Evolutionary conservation across 1,140 invertebrate species (phyloP), one percentile per base, ranked within the genome.

Genomic region (Lysiphlebus fabarum): DNA sequence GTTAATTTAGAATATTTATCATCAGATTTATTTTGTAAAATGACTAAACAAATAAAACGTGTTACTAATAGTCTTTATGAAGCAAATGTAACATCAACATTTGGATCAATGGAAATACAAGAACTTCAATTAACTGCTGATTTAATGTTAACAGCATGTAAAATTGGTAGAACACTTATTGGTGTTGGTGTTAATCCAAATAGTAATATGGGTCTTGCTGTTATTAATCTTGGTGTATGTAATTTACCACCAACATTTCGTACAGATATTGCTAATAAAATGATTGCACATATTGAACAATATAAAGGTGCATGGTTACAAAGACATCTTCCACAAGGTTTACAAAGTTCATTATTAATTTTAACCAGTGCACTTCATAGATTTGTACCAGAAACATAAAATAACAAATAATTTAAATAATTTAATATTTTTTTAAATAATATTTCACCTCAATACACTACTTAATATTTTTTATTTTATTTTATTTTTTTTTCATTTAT

Each of bases 181-280:
- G 76, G 80, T 0, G 78, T 82, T 9, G 85, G 85, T n/a, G 76
- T 82, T 7, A 87, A 87, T 77, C 85, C 84, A 44, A 79, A 82
- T 48, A 82, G 81, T 61, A 84, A 83, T 63, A 82, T 84, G 80
- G 86, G 85, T 0, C 72, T 85, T 9, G 78, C 82, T 43, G 84
- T 85, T 6, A 84, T 87, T 34, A 87, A 87, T 71, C 72, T 86
- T 53, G 85, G 85, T 36, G 79, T 86, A 1, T 81, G 76, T 57
- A 86, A 86, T 74, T 70, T 86, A 5, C 81, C 83, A 40, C 81
- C 84, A 9, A 86, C 84, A 14, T 82, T 84, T 42, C 78, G 83
- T 58, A 87, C 85, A 11, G 85, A 87, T 62, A 77, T 87, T 63
- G 85, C 85, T n/a, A 87, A 87, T 68, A 86, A 84, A 70, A 76